Conservation (phyloP, 2,888 invertebrate species). For the Chymomyza caudatula region DNA sequence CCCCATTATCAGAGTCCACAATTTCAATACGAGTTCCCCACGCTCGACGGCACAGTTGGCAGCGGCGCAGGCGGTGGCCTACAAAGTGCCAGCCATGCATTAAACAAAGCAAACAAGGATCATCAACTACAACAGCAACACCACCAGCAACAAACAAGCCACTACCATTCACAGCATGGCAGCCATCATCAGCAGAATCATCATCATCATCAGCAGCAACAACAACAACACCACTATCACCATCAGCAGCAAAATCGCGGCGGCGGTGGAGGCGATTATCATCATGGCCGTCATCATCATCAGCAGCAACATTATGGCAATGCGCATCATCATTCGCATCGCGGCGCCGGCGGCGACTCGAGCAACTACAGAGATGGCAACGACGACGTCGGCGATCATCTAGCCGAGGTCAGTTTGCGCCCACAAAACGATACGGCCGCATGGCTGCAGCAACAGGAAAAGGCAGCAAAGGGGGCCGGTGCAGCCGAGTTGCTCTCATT, state of each 20-base stretch:
- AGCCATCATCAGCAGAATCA: constrained; percentile 45
- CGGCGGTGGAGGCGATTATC: constrained; percentile 45
- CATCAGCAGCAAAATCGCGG: constrained; percentile 62
- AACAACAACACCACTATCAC: constrained; percentile 39
- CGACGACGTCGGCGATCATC: constrained; percentile 67
- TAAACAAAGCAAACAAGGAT: constrained; percentile 27
- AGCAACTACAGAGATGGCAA: constrained; percentile 78
- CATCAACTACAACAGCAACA: constrained; percentile 46
- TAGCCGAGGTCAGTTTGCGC: constrained; percentile 74
- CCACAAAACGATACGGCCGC: constrained; percentile 77
- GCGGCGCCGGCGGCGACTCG: constrained; percentile 45
- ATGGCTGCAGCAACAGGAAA: constrained; percentile 79
- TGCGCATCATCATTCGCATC: constrained; percentile 48
- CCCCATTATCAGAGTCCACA: constrained; percentile 89
- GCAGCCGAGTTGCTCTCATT: constrained; percentile 56
- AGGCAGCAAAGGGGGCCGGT: constrained; percentile 64
- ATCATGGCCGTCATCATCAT: constrained; percentile 50
- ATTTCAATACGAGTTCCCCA: constrained; percentile 98
- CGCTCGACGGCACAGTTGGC: constrained; percentile 82
- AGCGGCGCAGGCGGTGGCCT: constrained; percentile 64
- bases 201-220: constrained; percentile 45
- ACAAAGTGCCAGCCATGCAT: constrained; percentile 37
- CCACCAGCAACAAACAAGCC: constrained; percentile 48
- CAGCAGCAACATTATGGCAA: constrained; percentile 48
- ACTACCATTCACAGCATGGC: constrained; percentile 55